Percentiles rank a stretch among this genome's conserved stretches.
phyloP scores from a whole-genome alignment of 2,888 invertebrate species.

The Volucella inanis region DNA sequence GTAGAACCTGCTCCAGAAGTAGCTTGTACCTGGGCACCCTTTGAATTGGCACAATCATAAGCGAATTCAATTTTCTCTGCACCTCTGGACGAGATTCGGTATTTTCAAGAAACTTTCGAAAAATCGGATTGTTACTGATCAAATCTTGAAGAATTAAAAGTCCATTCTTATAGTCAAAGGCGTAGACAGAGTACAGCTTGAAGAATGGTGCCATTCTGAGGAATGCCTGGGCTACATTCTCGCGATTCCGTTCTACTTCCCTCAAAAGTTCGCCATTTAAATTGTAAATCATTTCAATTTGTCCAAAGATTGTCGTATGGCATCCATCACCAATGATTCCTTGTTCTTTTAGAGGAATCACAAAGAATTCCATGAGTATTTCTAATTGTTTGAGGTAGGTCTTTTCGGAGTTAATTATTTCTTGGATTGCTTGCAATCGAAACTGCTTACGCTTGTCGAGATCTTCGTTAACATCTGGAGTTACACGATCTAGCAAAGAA shows the following conservation, averaged over 20 bases:
- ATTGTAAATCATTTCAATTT: conserved; percentile 86
- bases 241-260: conserved; percentile 84
- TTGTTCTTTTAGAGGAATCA: conserved; percentile 85
- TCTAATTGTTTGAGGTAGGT: conserved; percentile 88
- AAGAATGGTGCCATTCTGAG: conserved; percentile 89
- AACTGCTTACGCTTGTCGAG: conserved; percentile 80
- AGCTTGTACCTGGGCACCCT: conserved; percentile 90
- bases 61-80: conserved; percentile 87
- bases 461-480: conserved; percentile 77
- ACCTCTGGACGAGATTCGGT: conserved; percentile 89
- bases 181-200: conserved; percentile 90
- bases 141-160: conserved; percentile 85
- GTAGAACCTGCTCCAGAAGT: conserved; percentile 87
- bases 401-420: conserved; percentile 88
- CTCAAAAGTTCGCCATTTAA: conserved; percentile 86
- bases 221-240: conserved; percentile 87
- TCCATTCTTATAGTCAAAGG: conserved; percentile 88
- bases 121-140: conserved; percentile 84
- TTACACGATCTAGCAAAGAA: conserved; percentile 84
- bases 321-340: conserved; percentile 84
- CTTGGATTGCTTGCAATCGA: conserved; percentile 86
- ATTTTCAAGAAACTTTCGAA: conserved; percentile 85
- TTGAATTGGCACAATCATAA: conserved; percentile 91
- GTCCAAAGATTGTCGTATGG: conserved; percentile 86
- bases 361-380: conserved; percentile 86